Conservation (phyloP, 2,888 invertebrate genomes). For the Xylocampa areola region DNA sequence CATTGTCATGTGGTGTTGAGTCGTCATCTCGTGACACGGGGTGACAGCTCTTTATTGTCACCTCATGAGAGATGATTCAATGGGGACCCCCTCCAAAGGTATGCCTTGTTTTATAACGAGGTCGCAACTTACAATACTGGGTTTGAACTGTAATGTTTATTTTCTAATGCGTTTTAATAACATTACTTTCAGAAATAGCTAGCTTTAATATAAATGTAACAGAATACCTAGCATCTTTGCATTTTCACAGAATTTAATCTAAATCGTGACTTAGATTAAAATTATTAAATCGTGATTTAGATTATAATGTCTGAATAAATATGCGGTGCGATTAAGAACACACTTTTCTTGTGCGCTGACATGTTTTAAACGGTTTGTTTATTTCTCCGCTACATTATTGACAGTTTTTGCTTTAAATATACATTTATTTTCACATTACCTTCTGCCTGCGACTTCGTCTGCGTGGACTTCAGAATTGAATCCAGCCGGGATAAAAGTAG, state of each 20-base stretch:
- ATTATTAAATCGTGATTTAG: too few relatives aligned
- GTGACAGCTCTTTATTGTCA: conserved; percentile 31
- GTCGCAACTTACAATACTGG: conserved; percentile 2
- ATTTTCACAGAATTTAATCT: background rate
- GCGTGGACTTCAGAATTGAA: too few relatives aligned
- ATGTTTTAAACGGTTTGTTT: too few relatives aligned
- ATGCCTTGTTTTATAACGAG: conserved; percentile 25
- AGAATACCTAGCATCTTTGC: background rate
- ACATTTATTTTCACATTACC: too few relatives aligned
- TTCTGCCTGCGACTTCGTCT: too few relatives aligned
- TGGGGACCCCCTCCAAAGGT: conserved; percentile 5
- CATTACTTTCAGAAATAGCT: background rate
- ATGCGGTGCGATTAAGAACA: too few relatives aligned
- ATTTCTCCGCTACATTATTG: too few relatives aligned
- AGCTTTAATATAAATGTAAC: background rate
- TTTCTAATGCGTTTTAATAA: background rate
- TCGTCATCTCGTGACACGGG: conserved; percentile 12
- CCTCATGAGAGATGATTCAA: conserved; percentile 25
- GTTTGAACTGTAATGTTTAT: background rate
- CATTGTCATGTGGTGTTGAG: background rate
- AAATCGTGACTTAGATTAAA: background rate
- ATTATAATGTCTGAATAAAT: too few relatives aligned
- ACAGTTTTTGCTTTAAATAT: too few relatives aligned
- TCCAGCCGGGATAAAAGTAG: too few relatives aligned
- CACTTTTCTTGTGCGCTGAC: too few relatives aligned